Evolutionary conservation across 2,113 vertebrate species (phyloP).

Genomic region (Leptodactylus fuscus): DNA sequence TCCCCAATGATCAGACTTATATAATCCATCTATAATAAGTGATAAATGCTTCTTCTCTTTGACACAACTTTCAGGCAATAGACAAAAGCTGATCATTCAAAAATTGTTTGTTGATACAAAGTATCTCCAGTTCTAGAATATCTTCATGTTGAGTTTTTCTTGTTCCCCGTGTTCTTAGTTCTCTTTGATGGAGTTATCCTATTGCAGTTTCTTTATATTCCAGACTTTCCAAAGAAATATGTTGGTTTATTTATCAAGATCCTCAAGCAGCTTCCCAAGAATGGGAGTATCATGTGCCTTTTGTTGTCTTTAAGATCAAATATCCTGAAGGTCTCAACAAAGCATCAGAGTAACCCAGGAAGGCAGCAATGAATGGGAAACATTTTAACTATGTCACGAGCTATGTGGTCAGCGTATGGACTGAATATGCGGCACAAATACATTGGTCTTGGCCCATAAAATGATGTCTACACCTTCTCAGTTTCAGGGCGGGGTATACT

Average conservation of each 20-base stretch:
- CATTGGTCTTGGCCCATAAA: conserved; percentile 6
- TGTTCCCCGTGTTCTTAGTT: too few species aligned
- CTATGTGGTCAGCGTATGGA: background rate
- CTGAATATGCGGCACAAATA: background rate
- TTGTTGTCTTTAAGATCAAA: background rate
- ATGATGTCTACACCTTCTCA: background rate
- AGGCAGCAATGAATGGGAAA: background rate
- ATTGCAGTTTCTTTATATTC: too few species aligned
- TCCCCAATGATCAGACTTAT: too few species aligned
- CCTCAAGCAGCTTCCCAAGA: background rate
- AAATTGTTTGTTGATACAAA: too few species aligned
- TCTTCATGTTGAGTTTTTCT: too few species aligned
- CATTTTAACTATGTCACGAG: background rate
- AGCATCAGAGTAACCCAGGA: background rate
- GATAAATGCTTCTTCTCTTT: too few species aligned
- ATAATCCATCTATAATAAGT: too few species aligned
- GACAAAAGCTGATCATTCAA: too few species aligned
- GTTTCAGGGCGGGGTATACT: background rate
- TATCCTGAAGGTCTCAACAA: background rate
- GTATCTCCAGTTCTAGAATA: too few species aligned
- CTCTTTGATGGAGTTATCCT: too few species aligned
- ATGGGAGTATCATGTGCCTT: too few species aligned
- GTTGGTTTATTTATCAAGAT: background rate
- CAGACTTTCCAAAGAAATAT: background rate
- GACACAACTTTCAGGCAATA: too few species aligned